Evolutionary conservation across 2,113 vertebrate species (phyloP), one percentile per base, ranked within the genome.

Genomic region (Rhynchomys soricoides): DNA sequence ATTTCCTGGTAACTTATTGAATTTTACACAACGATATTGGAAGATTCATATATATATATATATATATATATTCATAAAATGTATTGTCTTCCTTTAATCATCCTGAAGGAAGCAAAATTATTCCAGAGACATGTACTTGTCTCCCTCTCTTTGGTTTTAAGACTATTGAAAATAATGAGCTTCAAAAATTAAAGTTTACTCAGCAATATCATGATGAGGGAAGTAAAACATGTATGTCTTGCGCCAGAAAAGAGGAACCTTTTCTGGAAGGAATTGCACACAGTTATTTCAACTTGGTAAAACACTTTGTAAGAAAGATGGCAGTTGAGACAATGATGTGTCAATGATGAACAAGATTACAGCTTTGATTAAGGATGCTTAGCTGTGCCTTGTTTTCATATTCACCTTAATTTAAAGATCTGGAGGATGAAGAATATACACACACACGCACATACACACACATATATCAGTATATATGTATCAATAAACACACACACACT

Each of bases 11-110:
- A 93, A 70, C 8, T 62, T 81, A 64, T 82, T 89, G 40, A 19
- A 93, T 75, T 93, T 88, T 81, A 85, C 71, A 66, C 87, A 74
- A 34, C 89, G n/a, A 96, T 21, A 17, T 52, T 91, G 66, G 3
- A 79, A 4, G 3, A 83, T 96, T 77, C 62, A 64, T 1, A 81
- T 62, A n/a, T n/a, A n/a, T 86, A 79, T 43, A 62, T 70, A 24
- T 62, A 78, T 78, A 50, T 4, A 70, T 93, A 81, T 71, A 4
- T 89, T 89, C 7, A 48, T 68, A 24, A n/a, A 90, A 82, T 75
- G 0, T 17, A 55, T 16, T 73, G 19, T 68, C 17, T 91, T 17
- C 3, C 1, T 9, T 71, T n/a, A 57, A 40, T 40, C 17, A 52
- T 74, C 24, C 26, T 21, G 26, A 26, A 40, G 11, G 50, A 40